Evolutionary conservation across 1,140 invertebrate genomes (phyloP), one percentile per base, ranked within the genome.

Genomic region (Battus philenor): DNA sequence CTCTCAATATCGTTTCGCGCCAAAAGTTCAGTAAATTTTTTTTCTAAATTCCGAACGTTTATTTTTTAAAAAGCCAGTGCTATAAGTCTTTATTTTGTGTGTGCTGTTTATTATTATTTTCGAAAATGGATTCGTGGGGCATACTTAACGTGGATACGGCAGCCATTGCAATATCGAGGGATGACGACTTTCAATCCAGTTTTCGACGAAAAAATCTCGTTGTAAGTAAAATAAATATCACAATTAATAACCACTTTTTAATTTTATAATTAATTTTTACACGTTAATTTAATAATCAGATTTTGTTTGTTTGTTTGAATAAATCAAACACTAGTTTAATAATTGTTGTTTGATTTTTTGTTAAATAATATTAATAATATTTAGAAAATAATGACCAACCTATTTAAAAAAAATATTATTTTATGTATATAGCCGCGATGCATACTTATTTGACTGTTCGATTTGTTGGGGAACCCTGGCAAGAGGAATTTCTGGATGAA

Each of bases 91-190:
- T 24, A 8, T 27, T 16, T 9, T 18, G 17, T 5, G 11, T 41
- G 12, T 41, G 38, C 6, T n/a, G 13, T 29, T 41, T 13, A 5
- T n/a, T 15, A 12, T 9, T 26, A 43, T 38, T n/a, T 16, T 9
- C 29, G 59, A 63, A 57, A 16, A 91, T 91, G 90, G 90, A 89
- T 75, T 88, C 87, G 29, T 91, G 90, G 90, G 89, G 89, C 22
- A 88, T 89, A 48, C 70, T 92, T 50, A 89, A 89, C 50, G 89
- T 90, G 36, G 90, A 90, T 58, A 85, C 87, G 36, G 88, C 88
- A 1, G 82, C 88, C 1, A 86, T 81, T 10, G 89, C 88, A 6
- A 89, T 90, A 53, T 88, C 88, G 4, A 86, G 90, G 39, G 90
- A 91, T 67, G 90, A 91, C 61, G 90, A 91, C 61, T 52, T 88